Evolutionary conservation across 2,113 vertebrate species (phyloP), one percentile per base, ranked within the genome.

Genomic region (Arothron firmamentum): DNA sequence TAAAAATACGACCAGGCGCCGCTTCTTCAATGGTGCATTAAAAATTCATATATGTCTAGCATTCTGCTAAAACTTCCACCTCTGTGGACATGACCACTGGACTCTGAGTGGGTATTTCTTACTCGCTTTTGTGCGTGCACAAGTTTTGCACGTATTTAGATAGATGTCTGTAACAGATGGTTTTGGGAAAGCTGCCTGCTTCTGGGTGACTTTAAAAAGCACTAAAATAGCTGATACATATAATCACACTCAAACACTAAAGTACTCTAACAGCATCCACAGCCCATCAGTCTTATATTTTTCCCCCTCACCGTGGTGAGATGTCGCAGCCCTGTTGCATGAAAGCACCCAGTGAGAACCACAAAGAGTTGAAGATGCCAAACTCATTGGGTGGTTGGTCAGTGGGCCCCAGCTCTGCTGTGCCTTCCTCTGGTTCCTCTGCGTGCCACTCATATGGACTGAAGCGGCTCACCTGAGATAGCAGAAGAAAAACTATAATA

Each of bases 241-340:
- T 31, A 6, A 69, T 52, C 18, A 56, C 45, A 52, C 65, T n/a
- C 11, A 58, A 28, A 74, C 52, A 62, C 58, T 31, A 48, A 50
- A 71, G 52, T 60, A 52, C 59, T 67, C 28, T 5, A 58, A 56
- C 50, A 64, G 42, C 57, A 46, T 60, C 62, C 48, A 59, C 62
- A 72, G 71, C 5, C 20, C 72, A 42, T 59, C 57, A 58, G 54
- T 19, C 10, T 17, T 14, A 56, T 42, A n/a, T 51, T 17, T 25
- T 52, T 34, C 17, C 17, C 16, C 20, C 93, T 90, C 85, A 99
- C 97, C 97, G 93, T 78, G 97, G 97, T 43, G 97, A 98, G 91
- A 99, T 98, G 90, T 99, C 97, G 72, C 97, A 99, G 91, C 97
- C 97, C 91, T 99, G 97, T 77, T 99, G 97, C 97, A 99, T 99